Evolutionary conservation across 2,797 vertebrate genomes (phyloP).

Genomic region (Hippoglossus hippoglossus): DNA sequence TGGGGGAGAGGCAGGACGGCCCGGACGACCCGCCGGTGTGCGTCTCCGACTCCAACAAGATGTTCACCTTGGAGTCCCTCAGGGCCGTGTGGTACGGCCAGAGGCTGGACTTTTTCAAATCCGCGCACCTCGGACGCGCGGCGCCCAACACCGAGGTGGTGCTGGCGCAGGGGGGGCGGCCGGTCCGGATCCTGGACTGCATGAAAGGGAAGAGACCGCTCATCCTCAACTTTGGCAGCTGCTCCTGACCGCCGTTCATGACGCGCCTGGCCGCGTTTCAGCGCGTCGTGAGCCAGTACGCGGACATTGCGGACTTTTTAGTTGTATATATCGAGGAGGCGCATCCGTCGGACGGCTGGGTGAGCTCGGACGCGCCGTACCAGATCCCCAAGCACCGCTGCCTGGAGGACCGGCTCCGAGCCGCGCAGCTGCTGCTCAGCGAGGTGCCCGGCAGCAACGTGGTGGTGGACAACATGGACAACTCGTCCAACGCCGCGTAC

Average conservation of each 20-base stretch:
- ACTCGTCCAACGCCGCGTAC: constrained; percentile 95
- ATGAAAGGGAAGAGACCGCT: constrained; percentile 91
- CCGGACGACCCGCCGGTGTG: constrained; percentile 94
- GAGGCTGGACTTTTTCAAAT: constrained; percentile 96
- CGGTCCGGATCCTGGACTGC: constrained; percentile 90
- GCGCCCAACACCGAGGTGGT: constrained; percentile 97
- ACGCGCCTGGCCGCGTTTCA: constrained; percentile 95
- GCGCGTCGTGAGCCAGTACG: constrained; percentile 92
- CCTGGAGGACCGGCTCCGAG: constrained; percentile 93
- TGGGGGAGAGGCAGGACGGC: constrained; percentile 75
- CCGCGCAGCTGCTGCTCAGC: constrained; percentile 90
- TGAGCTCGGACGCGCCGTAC: constrained; percentile 95
- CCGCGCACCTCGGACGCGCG: constrained; percentile 89
- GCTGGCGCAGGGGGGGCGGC: constrained; percentile 86
- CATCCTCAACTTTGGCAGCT: constrained; percentile 97
- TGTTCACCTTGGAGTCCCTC: constrained; percentile 96
- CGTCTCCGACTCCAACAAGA: constrained; percentile 95
- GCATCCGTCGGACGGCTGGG: constrained; percentile 97
- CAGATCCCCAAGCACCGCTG: constrained; percentile 95
- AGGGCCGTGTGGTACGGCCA: constrained; percentile 97
- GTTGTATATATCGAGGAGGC: constrained; percentile 98
- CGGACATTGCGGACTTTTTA: constrained; percentile 94
- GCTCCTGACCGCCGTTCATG: constrained; percentile 99
- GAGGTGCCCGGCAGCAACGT: constrained; percentile 90
- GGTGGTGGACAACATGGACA: constrained; percentile 97